Conservation (phyloP, 1,140 invertebrate genomes). For the Psix sp. region DNA sequence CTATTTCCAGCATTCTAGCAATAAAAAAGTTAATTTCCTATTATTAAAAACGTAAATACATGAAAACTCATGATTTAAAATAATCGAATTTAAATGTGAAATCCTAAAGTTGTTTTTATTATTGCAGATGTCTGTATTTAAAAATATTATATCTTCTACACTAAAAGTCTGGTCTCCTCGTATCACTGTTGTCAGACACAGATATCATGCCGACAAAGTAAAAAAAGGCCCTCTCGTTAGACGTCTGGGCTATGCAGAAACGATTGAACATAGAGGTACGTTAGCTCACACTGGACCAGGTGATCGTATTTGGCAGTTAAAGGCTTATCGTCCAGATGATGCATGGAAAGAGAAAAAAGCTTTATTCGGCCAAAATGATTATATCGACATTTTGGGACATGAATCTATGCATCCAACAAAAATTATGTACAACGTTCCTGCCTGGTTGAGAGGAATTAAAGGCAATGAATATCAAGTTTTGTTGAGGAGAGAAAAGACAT, state of each 20-base stretch:
- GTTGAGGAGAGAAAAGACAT: conserved; percentile 85
- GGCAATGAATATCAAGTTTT: conserved; percentile 91
- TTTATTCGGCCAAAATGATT: conserved; percentile 96
- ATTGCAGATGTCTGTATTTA: no score
- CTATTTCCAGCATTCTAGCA: no score
- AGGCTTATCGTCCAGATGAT: conserved; percentile 84
- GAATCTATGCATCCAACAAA: conserved; percentile 87
- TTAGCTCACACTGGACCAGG: conserved; percentile 80
- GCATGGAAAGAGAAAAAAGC: conserved; percentile 86
- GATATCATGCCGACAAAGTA: conserved; percentile 84
- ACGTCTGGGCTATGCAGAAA: conserved; percentile 84
- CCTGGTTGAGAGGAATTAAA: conserved; percentile 90
- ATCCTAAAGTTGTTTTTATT: no score
- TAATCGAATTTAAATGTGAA: no score
- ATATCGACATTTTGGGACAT: conserved; percentile 95
- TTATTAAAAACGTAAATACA: no score
- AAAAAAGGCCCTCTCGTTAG: conserved; percentile 79
- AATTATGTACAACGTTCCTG: conserved; percentile 89
- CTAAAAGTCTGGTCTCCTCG: no score
- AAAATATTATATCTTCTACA: no score
- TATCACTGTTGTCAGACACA: conserved; percentile 78
- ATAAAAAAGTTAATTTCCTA: no score
- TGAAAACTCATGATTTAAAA: no score
- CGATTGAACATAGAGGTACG: conserved; percentile 81
- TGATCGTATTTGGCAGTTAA: conserved; percentile 79